phyloP scores from a whole-genome alignment of 35 echinoderm and acorn worm genomes.

The Heliocidaris erythrogramma region DNA sequence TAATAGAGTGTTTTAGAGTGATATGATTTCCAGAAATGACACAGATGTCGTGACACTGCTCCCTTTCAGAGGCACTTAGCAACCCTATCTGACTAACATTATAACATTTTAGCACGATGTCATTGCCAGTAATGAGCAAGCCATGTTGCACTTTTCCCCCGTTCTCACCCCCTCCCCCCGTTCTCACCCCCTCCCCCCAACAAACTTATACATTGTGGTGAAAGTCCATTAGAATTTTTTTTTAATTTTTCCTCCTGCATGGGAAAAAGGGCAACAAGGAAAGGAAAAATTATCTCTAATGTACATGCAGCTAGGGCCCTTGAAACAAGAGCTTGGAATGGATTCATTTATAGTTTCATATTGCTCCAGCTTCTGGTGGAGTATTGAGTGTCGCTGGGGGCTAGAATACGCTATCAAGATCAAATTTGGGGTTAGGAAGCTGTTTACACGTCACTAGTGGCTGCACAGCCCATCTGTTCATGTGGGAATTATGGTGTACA shows the following conservation, averaged over 20 bases:
- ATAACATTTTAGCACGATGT: neutral
- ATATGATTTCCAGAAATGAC: neutral
- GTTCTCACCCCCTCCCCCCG: neutral
- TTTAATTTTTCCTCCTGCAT: neutral
- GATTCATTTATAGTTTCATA: slow-evolving; percentile 31
- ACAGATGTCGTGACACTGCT: neutral
- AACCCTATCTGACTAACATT: neutral
- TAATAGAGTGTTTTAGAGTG: no score
- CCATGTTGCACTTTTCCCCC: neutral
- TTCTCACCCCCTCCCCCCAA: neutral
- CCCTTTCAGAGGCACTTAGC: neutral
- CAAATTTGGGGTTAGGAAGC: neutral
- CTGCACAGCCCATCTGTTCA: neutral
- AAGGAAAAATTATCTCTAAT: slow-evolving; percentile 23
- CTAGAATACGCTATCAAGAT: neutral
- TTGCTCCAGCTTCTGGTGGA: neutral
- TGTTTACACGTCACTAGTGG: neutral
- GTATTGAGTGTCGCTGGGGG: neutral
- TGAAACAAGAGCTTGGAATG: neutral
- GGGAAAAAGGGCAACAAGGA: neutral
- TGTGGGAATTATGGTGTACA: neutral
- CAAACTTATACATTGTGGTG: neutral
- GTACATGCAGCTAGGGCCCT: neutral
- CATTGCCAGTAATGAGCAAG: neutral
- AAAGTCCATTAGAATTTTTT: neutral